Evolutionary conservation across 1,140 invertebrate species (phyloP), one percentile per base, ranked within the genome.

Genomic region (Coelopa frigida): DNA sequence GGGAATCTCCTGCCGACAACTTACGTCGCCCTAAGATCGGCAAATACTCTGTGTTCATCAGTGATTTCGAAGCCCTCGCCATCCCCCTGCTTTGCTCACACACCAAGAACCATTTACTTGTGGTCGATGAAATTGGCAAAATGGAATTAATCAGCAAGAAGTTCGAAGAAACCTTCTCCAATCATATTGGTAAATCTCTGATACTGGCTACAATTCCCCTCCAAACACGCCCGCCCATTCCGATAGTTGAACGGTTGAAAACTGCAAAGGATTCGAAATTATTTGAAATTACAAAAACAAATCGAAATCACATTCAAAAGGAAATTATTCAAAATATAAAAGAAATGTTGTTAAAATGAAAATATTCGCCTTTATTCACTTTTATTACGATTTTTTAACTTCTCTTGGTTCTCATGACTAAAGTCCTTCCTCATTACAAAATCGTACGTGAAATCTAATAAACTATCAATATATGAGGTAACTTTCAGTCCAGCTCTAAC

Each of bases 121-220:
- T 82, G 8, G 70, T 82, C 20, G 81, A 83, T 65, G 81, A 83
- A 64, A 78, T 83, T 45, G 81, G 81, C 14, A 82, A 82, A 70
- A 82, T 83, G 80, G 80, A 83, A 62, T 50, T 80, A 27, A 79
- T 79, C 31, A 82, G 80, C 52, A 58, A 72, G 37, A 61, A 61
- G 36, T 82, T 83, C 58, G 53, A 73, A 38, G 43, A 55, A 14
- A 40, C 52, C 11, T 60, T 78, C 14, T 5, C 10, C 0, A 53
- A 62, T 18, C 53, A 68, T 26, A 49, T 58, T 12, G 49, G 52
- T 12, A 21, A 45, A 14, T 11, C 14, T 7, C 41, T 22, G 2
- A 63, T 82, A 17, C 53, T 81, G 15, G 76, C 76, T 7, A 81
- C 79, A 4, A 75, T 81, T 48, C 78, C 79, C 8, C 44, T 57